Base-by-base conservation (phyloP, 2,113 vertebrate genomes). In the Suncus etruscus region DNA sequence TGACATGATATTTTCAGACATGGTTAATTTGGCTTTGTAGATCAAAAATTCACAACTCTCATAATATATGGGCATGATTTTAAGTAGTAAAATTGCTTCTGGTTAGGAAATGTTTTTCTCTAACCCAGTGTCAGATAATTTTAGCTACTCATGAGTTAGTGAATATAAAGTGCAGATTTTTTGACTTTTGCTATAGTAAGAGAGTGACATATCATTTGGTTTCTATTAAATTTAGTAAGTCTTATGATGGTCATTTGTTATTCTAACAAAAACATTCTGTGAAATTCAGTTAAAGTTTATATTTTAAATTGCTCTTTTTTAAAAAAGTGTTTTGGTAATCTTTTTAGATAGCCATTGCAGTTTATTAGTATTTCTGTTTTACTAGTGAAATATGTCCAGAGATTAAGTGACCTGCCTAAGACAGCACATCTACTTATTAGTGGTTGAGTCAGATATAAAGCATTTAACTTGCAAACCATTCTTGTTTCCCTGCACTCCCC, bases 171-270 rank as follows among this genome's bases (percentile, higher is more conserved):
- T 79, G 8, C 8, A 50, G 16, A 10, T 86, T 88, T 91, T 76
- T 24, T 70, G 48, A 50, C 16, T 65, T 94, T 92, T 94, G 69
- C 48, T 85, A 84, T 78, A n/a, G 70, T 93, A 94, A 85, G 73
- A 82, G 85, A 4, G 10, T 93, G 70, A 90, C 50, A 70, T 12
- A 54, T 68, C 65, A 25, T 80, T 88, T 94, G 66, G 65, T 88
- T 92, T 86, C 27, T 77, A 69, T 89, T 69, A 81, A 48, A 63
- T 72, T 83, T 85, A 73, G 73, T 65, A 70, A 91, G 76, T 83
- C 39, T 92, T 92, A 69, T 54, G 39, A 68, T 48, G 39, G 73
- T 48, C 77, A 92, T 77, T 91, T 91, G 75, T 91, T 27, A 85
- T 90, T 47, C 10, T 88, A 80, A 66, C 80, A 22, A 90, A 91